Evolutionary conservation across 2,797 vertebrate genomes (phyloP).

Genomic region (Vultur gryphus): DNA sequence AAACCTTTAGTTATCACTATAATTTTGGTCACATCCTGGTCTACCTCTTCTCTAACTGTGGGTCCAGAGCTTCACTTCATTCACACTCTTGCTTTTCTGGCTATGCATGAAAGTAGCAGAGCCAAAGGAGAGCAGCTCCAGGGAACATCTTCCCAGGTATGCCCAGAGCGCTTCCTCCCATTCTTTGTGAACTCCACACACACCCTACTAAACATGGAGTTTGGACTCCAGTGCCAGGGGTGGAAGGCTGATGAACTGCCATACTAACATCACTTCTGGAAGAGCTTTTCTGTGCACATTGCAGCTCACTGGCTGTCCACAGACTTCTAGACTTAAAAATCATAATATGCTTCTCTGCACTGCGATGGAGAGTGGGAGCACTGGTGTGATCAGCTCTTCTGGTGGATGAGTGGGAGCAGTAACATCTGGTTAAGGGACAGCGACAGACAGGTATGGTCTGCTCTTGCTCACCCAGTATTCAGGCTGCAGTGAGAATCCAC

Average conservation of each 20-base stretch:
- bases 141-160: background rate
- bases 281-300: background rate
- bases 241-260: background rate
- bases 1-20: background rate
- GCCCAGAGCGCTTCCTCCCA: background rate
- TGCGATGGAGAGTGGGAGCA: background rate
- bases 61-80: background rate
- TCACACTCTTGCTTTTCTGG: background rate
- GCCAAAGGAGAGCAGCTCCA: background rate
- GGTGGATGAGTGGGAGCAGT: background rate
- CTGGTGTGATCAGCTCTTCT: background rate
- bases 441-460: background rate
- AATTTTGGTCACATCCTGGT: background rate
- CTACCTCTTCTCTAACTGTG: background rate
- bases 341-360: background rate
- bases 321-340: background rate
- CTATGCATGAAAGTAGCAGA: background rate
- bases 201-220: background rate
- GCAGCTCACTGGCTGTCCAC: background rate
- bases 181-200: background rate
- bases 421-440: background rate
- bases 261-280: background rate
- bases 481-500: no score
- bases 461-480: background rate
- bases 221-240: background rate